Evolutionary conservation across 2,797 vertebrate genomes (phyloP), one percentile per base, ranked within the genome.

Genomic region (Etheostoma perlongum): DNA sequence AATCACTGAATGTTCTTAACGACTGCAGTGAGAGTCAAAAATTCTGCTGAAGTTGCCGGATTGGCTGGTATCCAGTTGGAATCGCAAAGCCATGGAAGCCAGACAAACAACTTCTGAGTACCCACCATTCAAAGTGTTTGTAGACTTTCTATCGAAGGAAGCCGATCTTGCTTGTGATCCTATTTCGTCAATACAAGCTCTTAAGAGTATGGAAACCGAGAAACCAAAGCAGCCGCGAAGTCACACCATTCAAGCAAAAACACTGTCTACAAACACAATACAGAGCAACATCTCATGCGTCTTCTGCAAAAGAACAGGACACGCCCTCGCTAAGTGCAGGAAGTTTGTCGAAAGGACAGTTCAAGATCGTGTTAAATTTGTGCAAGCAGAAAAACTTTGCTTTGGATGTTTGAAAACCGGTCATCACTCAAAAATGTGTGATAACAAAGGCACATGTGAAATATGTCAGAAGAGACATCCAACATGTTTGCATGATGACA

Each of bases 401-500:
- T 78, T 81, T 62, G 55, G 66, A 36, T 74, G 55, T 30, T 62
- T 80, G 2, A 77, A 77, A 3, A 52, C 30, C 13, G 61, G 78
- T 21, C 70, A 78, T 49, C 46, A 48, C 3, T 84, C 71, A 2
- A 75, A 23, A 36, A 42, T 11, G 1, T 78, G 71, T 59, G 46
- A 77, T 0, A 42, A 72, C 1, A 81, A 16, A 2, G 51, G 25
- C 6, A 67, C 36, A n/a, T 74, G 74, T 42, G 46, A 84, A 62
- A 81, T 5, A 4, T 84, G 74, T 63, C 55, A 74, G 18, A 76
- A 36, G 5, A 52, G 11, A 72, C 74, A 84, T 12, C 71, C 58
- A 21, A 81, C 65, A 57, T 84, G 60, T n/a, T 11, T 77, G 13
- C 69, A 84, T 12, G 25, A 57, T 2, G 55, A 74, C n/a, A 78